Evolutionary conservation across 1,140 invertebrate species (phyloP), one percentile per base, ranked within the genome.

Genomic region (Camponotus pennsylvanicus): DNA sequence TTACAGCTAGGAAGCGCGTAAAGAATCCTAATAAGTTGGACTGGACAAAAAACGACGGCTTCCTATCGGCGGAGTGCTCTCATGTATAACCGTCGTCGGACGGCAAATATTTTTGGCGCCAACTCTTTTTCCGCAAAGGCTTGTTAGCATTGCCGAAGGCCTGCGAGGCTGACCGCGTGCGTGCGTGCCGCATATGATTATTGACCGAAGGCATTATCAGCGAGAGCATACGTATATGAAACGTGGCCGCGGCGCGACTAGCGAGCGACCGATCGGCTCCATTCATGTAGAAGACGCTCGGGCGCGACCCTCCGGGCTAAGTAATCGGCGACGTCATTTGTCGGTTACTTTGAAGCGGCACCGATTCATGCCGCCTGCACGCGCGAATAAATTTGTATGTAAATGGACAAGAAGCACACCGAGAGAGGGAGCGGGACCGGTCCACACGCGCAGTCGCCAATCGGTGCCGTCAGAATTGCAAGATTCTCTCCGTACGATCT

Each of bases 61-160:
- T 78, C 82, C 84, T 86, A 86, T 89, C 85, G 77, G 40, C 21
- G 27, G n/a, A 89, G 78, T 57, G 85, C 88, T 73, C 85, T 89
- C 84, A 67, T 78, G 59, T 77, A 89, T 89, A 89, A 73, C 87
- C 76, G 86, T 78, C 89, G 89, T 85, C 86, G 90, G 87, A 90
- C 87, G 71, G 91, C 88, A 93, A 93, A 93, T 93, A 91, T 93
- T 93, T 93, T 93, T 92, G 93, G 92, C 92, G 92, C 92, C 92
- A 90, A 89, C 86, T 52, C 49, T 92, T 92, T 92, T 92, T 91
- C 89, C 88, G 88, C 90, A 90, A 90, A 91, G 78, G 86, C 86
- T 89, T 90, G 89, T 90, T 90, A 90, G 88, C 88, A 90, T 90
- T 88, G 86, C 70, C 86, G 89, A 90, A 90, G 89, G 88, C 79